phyloP scores from a whole-genome alignment of 92 coral and sea anemone species.

The Parazoanthus atlanticus region DNA sequence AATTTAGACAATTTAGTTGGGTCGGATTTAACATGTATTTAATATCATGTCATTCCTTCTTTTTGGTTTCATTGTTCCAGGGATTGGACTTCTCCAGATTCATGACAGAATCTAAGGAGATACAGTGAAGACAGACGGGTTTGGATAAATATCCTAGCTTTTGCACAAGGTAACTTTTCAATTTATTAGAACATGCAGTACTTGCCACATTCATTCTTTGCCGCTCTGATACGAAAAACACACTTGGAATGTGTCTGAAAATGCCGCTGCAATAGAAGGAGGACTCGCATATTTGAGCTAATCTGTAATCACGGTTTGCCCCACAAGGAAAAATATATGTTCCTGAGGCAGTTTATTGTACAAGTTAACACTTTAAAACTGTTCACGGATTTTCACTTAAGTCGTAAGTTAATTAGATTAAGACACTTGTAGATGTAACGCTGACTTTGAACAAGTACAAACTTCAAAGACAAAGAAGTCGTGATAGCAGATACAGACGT shows the following conservation, averaged over 20 bases:
- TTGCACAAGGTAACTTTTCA: not conserved
- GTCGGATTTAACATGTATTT: not conserved
- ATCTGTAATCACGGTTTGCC: not conserved
- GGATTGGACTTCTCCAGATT: not conserved
- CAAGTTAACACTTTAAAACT: not conserved
- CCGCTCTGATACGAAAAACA: too few species aligned
- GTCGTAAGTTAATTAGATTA: slow-evolving; percentile 17
- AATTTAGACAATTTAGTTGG: not conserved
- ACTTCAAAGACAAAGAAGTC: not conserved
- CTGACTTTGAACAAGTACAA: not conserved
- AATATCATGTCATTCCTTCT: not conserved
- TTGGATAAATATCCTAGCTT: not conserved
- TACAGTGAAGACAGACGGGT: not conserved
- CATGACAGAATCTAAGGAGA: slow-evolving; percentile 2
- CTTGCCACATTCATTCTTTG: not conserved
- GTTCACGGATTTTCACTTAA: not conserved
- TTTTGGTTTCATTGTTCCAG: not conserved
- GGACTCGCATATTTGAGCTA: not conserved
- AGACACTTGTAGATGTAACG: not conserved
- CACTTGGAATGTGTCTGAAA: not conserved
- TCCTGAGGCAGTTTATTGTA: not conserved
- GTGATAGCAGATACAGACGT: not conserved
- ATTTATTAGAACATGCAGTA: not conserved
- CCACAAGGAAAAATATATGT: not conserved
- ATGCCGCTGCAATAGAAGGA: not conserved